phyloP scores from a whole-genome alignment of 2,113 vertebrate species.

The Rhizomys pruinosus region DNA sequence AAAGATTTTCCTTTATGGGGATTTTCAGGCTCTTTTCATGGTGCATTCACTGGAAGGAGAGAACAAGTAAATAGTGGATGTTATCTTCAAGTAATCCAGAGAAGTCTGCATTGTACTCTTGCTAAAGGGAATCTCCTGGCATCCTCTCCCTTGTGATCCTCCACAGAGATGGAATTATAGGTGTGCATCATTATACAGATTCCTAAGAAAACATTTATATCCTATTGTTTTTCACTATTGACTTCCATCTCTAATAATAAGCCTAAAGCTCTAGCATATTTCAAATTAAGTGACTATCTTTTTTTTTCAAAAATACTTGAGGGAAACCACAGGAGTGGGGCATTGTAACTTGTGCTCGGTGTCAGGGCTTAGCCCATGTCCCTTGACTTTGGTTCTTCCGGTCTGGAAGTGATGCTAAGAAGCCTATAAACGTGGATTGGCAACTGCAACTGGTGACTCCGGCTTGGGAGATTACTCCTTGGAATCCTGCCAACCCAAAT shows the following conservation, averaged over 20 bases:
- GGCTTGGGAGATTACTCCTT: no score
- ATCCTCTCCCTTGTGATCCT: background rate
- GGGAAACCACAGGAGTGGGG: no score
- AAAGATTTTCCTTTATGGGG: background rate
- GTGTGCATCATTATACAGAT: no score
- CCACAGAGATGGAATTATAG: background rate
- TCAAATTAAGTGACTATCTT: background rate
- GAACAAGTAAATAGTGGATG: background rate
- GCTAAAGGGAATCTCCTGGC: background rate
- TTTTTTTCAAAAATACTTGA: background rate
- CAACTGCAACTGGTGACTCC: no score
- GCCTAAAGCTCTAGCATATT: background rate
- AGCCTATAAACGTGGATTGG: no score
- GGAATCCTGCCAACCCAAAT: no score
- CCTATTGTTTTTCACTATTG: background rate
- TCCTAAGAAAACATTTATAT: background rate
- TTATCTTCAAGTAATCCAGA: background rate
- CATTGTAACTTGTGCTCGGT: no score
- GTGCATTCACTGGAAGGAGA: background rate
- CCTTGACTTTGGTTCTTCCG: background rate
- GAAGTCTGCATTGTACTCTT: background rate
- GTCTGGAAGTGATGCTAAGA: no score
- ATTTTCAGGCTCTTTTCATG: background rate
- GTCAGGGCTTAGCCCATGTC: background rate
- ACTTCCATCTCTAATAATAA: background rate